Conservation (phyloP, 1,140 invertebrate genomes). For the Dendroctonus ponderosae region DNA sequence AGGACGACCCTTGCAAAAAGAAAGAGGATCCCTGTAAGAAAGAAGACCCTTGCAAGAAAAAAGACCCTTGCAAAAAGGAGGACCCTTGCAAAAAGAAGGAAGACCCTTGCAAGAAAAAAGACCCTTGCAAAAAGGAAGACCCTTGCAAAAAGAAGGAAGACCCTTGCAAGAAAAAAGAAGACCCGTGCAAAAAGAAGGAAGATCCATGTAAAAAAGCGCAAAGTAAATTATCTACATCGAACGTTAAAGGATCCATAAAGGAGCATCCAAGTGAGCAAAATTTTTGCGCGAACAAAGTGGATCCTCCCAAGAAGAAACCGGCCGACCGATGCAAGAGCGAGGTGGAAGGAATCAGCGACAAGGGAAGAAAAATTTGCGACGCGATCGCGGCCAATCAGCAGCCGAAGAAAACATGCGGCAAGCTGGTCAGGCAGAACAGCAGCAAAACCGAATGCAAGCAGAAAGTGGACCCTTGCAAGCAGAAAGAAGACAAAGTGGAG, state of each 20-base stretch:
- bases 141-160: constrained; percentile 13
- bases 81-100: too few species aligned
- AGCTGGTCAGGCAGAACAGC: not conserved
- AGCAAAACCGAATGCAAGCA: constrained; percentile 3
- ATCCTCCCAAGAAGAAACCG: too few species aligned
- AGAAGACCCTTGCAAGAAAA: constrained; percentile 34
- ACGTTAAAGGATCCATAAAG: not conserved
- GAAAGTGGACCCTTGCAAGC: too few species aligned
- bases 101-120: too few species aligned
- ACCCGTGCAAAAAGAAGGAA: constrained; percentile 16
- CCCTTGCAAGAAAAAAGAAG: constrained; percentile 6
- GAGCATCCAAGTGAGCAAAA: constrained; percentile 16
- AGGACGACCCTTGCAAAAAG: too few species aligned
- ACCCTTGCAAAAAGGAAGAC: too few species aligned
- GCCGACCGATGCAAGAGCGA: not conserved
- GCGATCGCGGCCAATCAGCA: constrained; percentile 14
- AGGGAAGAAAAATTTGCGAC: constrained; percentile 15
- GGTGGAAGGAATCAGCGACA: constrained; percentile 6
- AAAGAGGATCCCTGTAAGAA: too few species aligned
- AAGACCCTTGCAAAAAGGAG: too few species aligned
- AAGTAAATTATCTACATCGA: too few species aligned
- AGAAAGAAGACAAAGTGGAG: not conserved
- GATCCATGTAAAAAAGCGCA: not conserved
- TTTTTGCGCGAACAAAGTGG: constrained; percentile 13
- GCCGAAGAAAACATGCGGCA: constrained; percentile 8